Conservation (phyloP, 2,113 vertebrate species). For the Eurystomus gularis region DNA sequence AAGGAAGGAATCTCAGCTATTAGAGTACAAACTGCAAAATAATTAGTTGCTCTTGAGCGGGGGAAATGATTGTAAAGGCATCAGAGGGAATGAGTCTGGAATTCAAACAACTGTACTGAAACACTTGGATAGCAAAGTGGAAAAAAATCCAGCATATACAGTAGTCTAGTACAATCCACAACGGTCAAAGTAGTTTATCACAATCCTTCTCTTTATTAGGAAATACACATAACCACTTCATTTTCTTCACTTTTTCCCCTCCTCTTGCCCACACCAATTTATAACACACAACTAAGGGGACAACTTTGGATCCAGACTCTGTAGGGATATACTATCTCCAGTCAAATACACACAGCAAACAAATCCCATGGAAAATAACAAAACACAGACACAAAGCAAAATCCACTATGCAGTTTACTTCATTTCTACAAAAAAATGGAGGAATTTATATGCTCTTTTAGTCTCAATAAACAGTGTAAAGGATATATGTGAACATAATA, state of each 20-base stretch:
- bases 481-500: background rate
- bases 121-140: background rate
- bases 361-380: background rate
- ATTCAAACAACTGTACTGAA: constrained; percentile 32
- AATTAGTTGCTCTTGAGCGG: background rate
- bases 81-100: background rate
- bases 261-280: background rate
- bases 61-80: background rate
- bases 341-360: background rate
- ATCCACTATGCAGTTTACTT: background rate
- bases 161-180: background rate
- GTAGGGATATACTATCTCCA: background rate
- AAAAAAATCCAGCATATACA: background rate
- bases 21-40: constrained; percentile 23
- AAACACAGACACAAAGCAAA: background rate
- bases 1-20: constrained; percentile 36
- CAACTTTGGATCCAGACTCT: background rate
- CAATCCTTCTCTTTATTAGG: background rate
- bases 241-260: background rate
- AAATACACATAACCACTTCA: background rate
- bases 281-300: background rate
- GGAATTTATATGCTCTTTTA: background rate
- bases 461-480: background rate
- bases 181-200: background rate
- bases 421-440: background rate